These are phyloP conservation scores for Syngnathus acus DNA, from an alignment of 2,797 vertebrate species.

Conservation along the genomic window DNA sequence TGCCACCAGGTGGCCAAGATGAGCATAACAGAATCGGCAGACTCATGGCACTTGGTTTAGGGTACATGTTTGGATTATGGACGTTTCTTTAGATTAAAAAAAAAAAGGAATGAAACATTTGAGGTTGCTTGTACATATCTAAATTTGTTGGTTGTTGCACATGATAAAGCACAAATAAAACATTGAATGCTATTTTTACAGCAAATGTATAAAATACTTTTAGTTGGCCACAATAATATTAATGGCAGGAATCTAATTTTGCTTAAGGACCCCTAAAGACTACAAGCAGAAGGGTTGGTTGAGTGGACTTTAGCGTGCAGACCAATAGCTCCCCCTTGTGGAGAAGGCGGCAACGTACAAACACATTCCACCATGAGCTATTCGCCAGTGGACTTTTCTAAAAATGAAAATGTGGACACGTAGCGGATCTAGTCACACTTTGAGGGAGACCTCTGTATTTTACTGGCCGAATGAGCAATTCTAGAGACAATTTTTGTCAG, in stretches of 20 bases:
- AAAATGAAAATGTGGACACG: background rate
- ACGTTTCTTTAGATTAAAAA: no score
- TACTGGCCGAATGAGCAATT: no score
- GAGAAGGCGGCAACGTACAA: background rate
- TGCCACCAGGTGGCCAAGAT: no score
- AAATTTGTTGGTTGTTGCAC: no score
- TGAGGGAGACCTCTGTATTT: background rate
- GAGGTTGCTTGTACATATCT: no score
- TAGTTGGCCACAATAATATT: background rate
- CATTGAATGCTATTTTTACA: no score
- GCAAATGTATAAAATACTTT: background rate
- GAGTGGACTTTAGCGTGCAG: background rate
- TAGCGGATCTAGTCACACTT: background rate
- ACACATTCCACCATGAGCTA: background rate
- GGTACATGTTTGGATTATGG: no score
- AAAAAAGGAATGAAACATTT: no score
- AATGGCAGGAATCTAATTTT: background rate
- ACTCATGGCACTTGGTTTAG: no score
- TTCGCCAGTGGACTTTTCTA: background rate
- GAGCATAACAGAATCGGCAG: no score
- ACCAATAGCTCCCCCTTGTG: background rate
- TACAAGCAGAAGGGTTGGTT: background rate
- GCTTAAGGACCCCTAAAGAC: background rate
- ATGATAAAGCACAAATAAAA: no score
- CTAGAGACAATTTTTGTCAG: background rate